phyloP scores from a whole-genome alignment of 2,888 invertebrate genomes.

The Ectobius pallidus region DNA sequence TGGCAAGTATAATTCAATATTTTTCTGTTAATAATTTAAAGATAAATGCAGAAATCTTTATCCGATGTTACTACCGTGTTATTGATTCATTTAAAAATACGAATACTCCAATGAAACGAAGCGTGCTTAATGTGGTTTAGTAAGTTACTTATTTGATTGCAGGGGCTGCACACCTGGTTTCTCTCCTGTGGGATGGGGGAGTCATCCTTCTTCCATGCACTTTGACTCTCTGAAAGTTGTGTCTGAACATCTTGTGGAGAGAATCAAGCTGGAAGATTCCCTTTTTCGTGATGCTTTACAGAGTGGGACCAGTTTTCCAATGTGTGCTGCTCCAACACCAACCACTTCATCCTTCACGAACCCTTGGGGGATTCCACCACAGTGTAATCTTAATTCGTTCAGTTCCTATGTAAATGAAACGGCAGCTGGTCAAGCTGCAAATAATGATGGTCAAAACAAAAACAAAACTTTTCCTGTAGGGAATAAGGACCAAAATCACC shows the following conservation, averaged over 20 bases:
- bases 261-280: slow-evolving; percentile 44
- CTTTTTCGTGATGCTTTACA: slow-evolving; percentile 39
- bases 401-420: slow-evolving; percentile 26
- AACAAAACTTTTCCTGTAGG: background rate
- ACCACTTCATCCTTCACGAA: slow-evolving; percentile 28
- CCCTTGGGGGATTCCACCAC: slow-evolving; percentile 34
- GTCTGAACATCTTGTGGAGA: slow-evolving; percentile 43
- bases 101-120: background rate
- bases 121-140: background rate
- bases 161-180: slow-evolving; percentile 23
- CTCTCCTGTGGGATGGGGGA: slow-evolving; percentile 36
- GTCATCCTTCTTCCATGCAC: slow-evolving; percentile 38
- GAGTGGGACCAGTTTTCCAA: slow-evolving; percentile 36
- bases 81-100: slow-evolving; percentile 33
- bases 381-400: slow-evolving; percentile 36
- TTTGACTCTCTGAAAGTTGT: slow-evolving; percentile 44
- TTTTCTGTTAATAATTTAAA: background rate
- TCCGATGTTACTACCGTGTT: background rate
- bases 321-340: slow-evolving; percentile 35
- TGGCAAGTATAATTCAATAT: background rate
- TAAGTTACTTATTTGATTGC: slow-evolving; percentile 20
- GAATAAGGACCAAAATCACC: slow-evolving; percentile 11
- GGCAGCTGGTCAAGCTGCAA: background rate
- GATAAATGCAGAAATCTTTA: background rate
- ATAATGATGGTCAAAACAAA: slow-evolving; percentile 13